A percentile compares a stretch with the other conserved stretches of the same genome.
Conservation (phyloP, 2,113 vertebrate genomes). For the Regulus satrapa region DNA sequence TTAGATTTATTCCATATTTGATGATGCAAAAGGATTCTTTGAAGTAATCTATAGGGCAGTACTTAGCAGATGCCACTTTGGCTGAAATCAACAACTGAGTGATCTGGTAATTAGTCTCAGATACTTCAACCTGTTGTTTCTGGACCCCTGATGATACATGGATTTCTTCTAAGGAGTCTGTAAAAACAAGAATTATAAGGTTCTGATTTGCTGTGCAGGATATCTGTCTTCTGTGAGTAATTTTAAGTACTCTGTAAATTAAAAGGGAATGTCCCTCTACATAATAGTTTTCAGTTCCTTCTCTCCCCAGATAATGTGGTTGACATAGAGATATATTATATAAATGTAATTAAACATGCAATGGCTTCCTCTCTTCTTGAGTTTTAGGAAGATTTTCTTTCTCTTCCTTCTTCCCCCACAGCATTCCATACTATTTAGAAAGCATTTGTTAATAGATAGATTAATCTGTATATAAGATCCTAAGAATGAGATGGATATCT, state of each 20-base stretch:
- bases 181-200: not conserved
- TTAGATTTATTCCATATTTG: not conserved
- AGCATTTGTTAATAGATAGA: not conserved
- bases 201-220: not conserved
- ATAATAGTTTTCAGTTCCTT: not conserved
- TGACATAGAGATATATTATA: not conserved
- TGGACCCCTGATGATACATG: not conserved
- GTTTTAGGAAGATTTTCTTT: not conserved
- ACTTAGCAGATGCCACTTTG: not conserved
- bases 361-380: not conserved
- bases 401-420: not conserved
- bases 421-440: not conserved
- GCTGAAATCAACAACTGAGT: not conserved
- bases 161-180: not conserved
- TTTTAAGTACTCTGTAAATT: not conserved
- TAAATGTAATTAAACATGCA: not conserved
- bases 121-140: not conserved
- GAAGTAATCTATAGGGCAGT: not conserved
- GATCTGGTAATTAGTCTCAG: not conserved
- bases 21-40: not conserved
- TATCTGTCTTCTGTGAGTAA: not conserved
- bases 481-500: not conserved
- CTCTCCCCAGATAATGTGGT: not conserved
- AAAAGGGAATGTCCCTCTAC: not conserved
- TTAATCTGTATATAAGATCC: not conserved